Conservation (phyloP, 1,140 invertebrate genomes). For the Berghia stephanieae region DNA sequence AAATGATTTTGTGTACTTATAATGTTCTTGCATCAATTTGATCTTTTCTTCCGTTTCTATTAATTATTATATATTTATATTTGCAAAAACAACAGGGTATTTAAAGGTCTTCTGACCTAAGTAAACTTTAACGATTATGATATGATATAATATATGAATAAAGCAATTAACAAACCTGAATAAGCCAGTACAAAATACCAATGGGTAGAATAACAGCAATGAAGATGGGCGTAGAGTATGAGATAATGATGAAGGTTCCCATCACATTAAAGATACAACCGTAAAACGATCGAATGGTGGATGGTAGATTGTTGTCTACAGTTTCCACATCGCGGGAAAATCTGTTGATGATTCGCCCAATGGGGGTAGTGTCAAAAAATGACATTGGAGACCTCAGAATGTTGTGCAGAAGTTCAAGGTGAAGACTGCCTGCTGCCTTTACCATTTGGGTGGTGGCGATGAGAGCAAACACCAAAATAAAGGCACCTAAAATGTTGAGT, state of each 20-base stretch:
- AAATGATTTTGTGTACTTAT: too few relatives aligned
- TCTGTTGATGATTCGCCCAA: conserved; percentile 72
- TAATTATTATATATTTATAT: too few relatives aligned
- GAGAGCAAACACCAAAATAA: conserved; percentile 46
- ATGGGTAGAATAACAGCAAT: conserved; percentile 43
- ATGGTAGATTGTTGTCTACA: conserved; percentile 56
- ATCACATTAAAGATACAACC: conserved; percentile 65
- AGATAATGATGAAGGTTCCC: conserved; percentile 88
- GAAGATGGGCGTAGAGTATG: conserved; percentile 73
- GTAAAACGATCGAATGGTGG: conserved; percentile 50
- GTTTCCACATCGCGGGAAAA: conserved; percentile 70
- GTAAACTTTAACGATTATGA: too few relatives aligned
- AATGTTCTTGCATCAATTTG: too few relatives aligned
- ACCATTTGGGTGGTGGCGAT: conserved; percentile 55
- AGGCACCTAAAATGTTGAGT: conserved; percentile 38
- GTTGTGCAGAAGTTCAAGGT: conserved; percentile 78
- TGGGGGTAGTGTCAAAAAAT: conserved; percentile 76
- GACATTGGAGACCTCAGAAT: conserved; percentile 66
- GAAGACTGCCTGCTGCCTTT: conserved; percentile 77
- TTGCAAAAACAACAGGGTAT: too few relatives aligned
- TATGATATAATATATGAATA: too few relatives aligned
- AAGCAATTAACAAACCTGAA: too few relatives aligned
- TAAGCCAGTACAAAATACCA: conserved; percentile 31
- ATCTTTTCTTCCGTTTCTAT: too few relatives aligned
- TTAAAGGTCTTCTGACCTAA: too few relatives aligned